A percentile compares a stretch with the other conserved stretches of the same genome.
Conservation (phyloP, 2,113 vertebrate species). For the Pyrgilauda ruficollis region DNA sequence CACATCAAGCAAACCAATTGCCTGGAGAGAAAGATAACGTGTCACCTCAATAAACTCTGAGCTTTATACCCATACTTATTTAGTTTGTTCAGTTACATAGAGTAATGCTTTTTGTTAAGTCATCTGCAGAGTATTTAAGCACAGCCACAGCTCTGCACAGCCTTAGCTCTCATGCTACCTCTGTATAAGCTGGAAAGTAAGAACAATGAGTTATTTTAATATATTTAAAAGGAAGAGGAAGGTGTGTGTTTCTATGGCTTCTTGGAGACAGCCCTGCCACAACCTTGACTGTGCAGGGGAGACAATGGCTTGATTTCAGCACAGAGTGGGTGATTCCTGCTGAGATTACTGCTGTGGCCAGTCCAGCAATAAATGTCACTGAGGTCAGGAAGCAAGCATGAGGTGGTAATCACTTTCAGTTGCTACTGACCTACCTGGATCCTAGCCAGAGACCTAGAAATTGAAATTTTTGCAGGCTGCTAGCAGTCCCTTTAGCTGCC, state of each 20-base stretch:
- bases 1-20: neutral
- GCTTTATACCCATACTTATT: neutral
- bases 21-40: neutral
- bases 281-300: neutral
- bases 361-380: neutral
- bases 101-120: neutral
- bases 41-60: neutral
- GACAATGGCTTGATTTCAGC: neutral
- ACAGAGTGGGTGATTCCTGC: neutral
- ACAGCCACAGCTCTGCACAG: neutral
- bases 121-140: neutral
- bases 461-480: neutral
- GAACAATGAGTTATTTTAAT: neutral
- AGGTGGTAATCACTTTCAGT: neutral
- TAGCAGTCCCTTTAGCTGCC: neutral
- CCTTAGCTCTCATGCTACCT: neutral
- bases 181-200: neutral
- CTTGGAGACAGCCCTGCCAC: neutral
- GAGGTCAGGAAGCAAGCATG: neutral
- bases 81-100: neutral
- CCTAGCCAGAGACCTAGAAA: conserved; percentile 18
- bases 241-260: neutral
- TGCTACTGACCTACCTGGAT: neutral
- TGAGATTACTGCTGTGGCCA: neutral
- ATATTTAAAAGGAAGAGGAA: neutral